phyloP scores from a whole-genome alignment of 2,888 invertebrate species.

The Gibbula magus region DNA sequence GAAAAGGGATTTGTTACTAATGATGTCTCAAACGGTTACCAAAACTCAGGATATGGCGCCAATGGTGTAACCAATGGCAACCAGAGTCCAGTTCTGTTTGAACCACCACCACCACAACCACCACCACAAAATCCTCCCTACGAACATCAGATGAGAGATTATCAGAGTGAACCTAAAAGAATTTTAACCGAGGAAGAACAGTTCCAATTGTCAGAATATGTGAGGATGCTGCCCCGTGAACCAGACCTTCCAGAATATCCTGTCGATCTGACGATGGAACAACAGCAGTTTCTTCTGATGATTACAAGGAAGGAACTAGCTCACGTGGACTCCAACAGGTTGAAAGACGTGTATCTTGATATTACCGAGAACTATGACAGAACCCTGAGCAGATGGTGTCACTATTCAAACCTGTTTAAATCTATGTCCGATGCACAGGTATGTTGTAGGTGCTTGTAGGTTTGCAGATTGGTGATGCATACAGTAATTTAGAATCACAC shows the following conservation, averaged over 20 bases:
- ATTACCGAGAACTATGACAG: constrained; percentile 59
- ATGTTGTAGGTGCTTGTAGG: not conserved
- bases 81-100: not conserved
- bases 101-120: constrained; percentile 17
- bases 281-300: constrained; percentile 56
- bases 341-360: constrained; percentile 65
- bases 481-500: too few relatives aligned
- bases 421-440: constrained; percentile 52
- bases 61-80: not conserved
- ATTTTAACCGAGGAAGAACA: constrained; percentile 16
- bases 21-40: not conserved
- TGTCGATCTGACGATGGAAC: constrained; percentile 47
- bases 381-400: constrained; percentile 59
- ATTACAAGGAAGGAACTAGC: constrained; percentile 57
- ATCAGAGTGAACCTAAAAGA: not conserved
- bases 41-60: constrained; percentile 14
- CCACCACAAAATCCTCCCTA: too few relatives aligned
- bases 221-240: constrained; percentile 47
- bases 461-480: too few relatives aligned
- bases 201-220: constrained; percentile 29
- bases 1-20: constrained; percentile 7
- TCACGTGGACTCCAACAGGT: constrained; percentile 44
- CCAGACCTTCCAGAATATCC: constrained; percentile 61
- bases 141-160: not conserved
- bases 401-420: constrained; percentile 55